Base-by-base conservation (phyloP, 92 coral and sea anemone genomes). In the Ricordea florida region DNA sequence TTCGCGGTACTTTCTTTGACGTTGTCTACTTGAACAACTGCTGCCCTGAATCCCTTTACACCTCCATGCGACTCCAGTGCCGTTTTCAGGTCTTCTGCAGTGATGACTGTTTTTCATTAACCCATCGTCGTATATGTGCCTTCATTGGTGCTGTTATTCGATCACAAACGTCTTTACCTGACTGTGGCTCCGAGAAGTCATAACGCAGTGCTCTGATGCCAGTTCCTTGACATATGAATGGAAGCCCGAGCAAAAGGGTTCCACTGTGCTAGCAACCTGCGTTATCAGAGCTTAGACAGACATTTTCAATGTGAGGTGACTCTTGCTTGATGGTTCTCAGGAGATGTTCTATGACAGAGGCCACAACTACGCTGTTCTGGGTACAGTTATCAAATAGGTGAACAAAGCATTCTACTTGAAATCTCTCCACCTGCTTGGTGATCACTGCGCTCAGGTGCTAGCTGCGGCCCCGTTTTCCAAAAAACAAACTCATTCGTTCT, bases 231-330 rank as follows among this genome's bases (percentile, higher is more conserved):
- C 82, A 57, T 17, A 69, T 69, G 5, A 37, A 46, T 43, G 57
- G 57, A 41, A 51, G 41, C 16, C 65, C 36, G 24, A 69, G 56
- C 34, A 69, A 45, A 41, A 49, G 56, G 25, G 77, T 32, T 5
- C 62, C 57, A 36, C 57, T 69, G 24, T 69, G 77, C 45, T 68
- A 68, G 52, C 83, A 83, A 4, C 72, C 82, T 9, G 76, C 87
- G 28, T 82, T 62, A 33, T 62, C 87, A 3, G 82, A 82, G n/a
- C 87, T 35, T 31, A 82, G 42, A 17, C 10, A 83, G 5, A 74
- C 88, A 62, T 59, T 48, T n/a, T 16, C 51, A 29, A 84, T 62
- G 22, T 11, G 34, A 26, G 83, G 88, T 18, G 57, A 67, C 25
- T 83, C 84, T 36, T 68, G 22, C 51, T 76, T 76, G 65, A 84